These are phyloP conservation scores for Leiothrix lutea DNA, from an alignment of 2,113 vertebrate species.

Conservation along the genomic window DNA sequence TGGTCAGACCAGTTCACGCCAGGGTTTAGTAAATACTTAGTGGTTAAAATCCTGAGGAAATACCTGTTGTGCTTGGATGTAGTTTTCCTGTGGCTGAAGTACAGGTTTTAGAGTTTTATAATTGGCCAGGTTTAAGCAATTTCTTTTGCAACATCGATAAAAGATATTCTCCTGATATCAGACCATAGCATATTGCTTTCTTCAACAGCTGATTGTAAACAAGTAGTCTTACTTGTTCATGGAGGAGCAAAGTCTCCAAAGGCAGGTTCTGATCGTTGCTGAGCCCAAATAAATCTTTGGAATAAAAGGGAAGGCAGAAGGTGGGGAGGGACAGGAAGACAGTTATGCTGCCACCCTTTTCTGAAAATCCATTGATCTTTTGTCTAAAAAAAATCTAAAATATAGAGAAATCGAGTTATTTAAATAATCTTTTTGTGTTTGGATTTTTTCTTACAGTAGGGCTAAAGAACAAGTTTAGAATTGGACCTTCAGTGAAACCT, in stretches of 20 bases:
- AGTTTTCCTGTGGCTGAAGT: neutral
- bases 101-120: neutral
- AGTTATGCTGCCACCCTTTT: neutral
- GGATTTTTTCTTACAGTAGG: neutral
- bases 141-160: neutral
- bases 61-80: neutral
- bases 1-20: neutral
- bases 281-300: neutral
- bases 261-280: neutral
- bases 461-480: neutral
- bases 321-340: neutral
- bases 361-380: neutral
- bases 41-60: neutral
- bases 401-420: neutral
- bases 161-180: neutral
- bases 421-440: neutral
- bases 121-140: neutral
- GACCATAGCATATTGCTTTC: neutral
- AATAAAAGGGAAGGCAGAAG: neutral
- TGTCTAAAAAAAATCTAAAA: neutral
- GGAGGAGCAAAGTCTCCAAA: neutral
- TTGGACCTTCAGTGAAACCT: neutral
- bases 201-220: neutral
- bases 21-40: neutral
- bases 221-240: neutral